Conservation (phyloP, 1,140 invertebrate species). For the Vanessa tameamea region DNA sequence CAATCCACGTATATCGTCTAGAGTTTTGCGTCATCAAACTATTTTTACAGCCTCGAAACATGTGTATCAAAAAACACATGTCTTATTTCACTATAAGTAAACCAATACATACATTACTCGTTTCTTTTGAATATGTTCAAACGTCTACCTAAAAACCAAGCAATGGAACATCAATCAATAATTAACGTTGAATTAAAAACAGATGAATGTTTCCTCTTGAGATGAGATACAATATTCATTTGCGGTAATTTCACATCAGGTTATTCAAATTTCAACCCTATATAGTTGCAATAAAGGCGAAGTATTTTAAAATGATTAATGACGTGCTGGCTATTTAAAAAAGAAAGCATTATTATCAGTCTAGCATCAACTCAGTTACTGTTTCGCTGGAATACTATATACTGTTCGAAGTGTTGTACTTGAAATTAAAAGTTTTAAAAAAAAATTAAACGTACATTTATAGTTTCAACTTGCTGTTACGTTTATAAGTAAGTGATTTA, state of each 20-base stretch:
- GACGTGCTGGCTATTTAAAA: constrained; percentile 19
- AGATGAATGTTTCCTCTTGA: constrained; percentile 15
- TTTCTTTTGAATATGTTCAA: constrained; percentile 6
- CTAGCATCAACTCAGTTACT: not conserved
- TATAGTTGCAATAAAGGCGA: not conserved
- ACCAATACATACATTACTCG: constrained; percentile 39
- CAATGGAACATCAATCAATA: constrained; percentile 36
- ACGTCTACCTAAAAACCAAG: constrained; percentile 10
- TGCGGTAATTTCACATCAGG: constrained; percentile 1
- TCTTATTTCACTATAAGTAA: constrained; percentile 18
- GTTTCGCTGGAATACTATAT: not conserved
- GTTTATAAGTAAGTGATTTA: too few species aligned
- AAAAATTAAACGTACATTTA: not conserved
- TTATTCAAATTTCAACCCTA: constrained; percentile 19
- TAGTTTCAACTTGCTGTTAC: too few species aligned
- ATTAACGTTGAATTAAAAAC: constrained; percentile 22
- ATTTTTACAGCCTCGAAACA: constrained; percentile 29
- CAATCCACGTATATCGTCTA: constrained; percentile 23
- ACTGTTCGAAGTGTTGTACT: constrained; percentile 14
- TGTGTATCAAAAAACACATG: constrained; percentile 18
- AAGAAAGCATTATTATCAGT: constrained; percentile 29
- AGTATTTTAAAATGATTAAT: not conserved
- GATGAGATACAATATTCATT: constrained; percentile 13
- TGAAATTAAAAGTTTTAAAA: not conserved
- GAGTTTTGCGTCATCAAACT: constrained; percentile 31